Evolutionary conservation across 2,797 vertebrate species (phyloP).

Genomic region (Squalus acanthias): DNA sequence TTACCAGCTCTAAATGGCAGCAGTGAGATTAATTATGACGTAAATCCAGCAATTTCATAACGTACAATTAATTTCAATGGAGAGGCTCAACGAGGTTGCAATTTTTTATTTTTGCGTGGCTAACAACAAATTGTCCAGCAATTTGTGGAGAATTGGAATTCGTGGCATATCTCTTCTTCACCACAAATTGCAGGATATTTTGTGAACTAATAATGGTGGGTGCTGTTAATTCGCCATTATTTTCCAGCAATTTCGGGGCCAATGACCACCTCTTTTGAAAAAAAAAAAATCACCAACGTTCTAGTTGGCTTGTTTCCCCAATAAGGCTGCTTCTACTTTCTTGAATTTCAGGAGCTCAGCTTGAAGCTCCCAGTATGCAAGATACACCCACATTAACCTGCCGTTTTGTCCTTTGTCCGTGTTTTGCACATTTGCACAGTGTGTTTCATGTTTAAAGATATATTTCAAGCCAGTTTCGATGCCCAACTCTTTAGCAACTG

Average conservation of each 20-base stretch:
- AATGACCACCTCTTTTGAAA: not conserved
- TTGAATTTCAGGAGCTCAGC: conserved; percentile 75
- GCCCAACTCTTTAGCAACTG: conserved; percentile 61
- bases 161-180: not conserved
- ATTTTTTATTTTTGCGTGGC: not conserved
- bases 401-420: conserved; percentile 78
- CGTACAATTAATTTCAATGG: not conserved
- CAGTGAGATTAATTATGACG: not conserved
- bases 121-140: not conserved
- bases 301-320: conserved; percentile 45
- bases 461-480: conserved; percentile 75
- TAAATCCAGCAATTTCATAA: not conserved
- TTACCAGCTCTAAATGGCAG: not conserved
- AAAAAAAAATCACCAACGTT: not conserved
- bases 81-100: not conserved
- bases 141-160: not conserved
- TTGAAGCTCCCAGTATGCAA: conserved; percentile 84
- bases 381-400: conserved; percentile 92
- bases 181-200: not conserved
- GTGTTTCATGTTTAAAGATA: conserved; percentile 84
- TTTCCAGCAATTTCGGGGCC: not conserved
- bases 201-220: not conserved
- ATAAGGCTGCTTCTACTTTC: conserved; percentile 67
- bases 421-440: conserved; percentile 78
- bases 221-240: not conserved